A percentile compares a stretch with the other conserved stretches of the same genome.
Conservation (phyloP, 1,140 invertebrate species). For the Solenopsis fugax region DNA sequence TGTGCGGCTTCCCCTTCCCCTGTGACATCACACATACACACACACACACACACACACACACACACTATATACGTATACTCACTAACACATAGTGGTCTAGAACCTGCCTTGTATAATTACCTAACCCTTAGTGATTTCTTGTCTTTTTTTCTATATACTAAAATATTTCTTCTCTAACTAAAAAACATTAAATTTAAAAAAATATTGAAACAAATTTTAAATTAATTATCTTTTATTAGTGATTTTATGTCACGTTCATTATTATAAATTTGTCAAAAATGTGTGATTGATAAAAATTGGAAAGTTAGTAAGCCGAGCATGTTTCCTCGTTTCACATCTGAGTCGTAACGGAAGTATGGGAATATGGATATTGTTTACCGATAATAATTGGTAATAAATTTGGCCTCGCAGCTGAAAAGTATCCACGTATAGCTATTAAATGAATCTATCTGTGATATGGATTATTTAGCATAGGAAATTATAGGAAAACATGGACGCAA, state of each 20-base stretch:
- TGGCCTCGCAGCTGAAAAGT: constrained; percentile 83
- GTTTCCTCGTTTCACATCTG: constrained; percentile 5
- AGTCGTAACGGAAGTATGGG: not conserved
- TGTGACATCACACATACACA: no score
- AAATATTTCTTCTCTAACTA: not conserved
- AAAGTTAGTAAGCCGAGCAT: constrained; percentile 11
- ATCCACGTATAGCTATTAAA: constrained; percentile 71
- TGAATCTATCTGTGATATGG: constrained; percentile 27
- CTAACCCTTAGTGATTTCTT: no score
- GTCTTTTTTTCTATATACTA: no score
- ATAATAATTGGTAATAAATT: constrained; percentile 62
- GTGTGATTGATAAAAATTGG: not conserved
- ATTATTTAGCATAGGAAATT: constrained; percentile 35
- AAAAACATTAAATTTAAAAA: not conserved
- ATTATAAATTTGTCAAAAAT: not conserved
- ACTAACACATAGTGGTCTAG: no score
- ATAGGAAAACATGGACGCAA: constrained; percentile 30
- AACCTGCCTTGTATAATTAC: no score
- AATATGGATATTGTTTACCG: constrained; percentile 37
- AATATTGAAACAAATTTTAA: not conserved
- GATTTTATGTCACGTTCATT: not conserved
- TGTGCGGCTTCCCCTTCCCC: no score
- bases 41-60: no score
- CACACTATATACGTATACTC: no score
- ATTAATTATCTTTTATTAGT: not conserved